Percentiles rank a stretch among this genome's conserved stretches.
phyloP scores from a whole-genome alignment of 1,140 invertebrate genomes.

The Rhyzopertha dominica region DNA sequence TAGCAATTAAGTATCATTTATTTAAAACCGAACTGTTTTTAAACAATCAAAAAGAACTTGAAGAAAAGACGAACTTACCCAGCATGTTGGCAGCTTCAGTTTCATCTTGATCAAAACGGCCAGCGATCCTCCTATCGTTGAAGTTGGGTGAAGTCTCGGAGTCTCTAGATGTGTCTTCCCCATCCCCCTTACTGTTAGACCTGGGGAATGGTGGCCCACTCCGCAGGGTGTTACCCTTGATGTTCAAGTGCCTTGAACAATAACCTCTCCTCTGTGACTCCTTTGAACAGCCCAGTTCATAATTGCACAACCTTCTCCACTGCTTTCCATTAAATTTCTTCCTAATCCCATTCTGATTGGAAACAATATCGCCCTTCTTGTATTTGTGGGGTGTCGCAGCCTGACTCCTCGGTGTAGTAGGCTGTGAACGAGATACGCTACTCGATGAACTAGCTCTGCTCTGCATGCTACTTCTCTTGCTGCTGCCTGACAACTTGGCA shows the following conservation, averaged over 20 bases:
- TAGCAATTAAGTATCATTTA: too few relatives aligned
- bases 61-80: conserved; percentile 54
- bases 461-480: conserved; percentile 84
- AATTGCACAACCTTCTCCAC: conserved; percentile 94
- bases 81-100: conserved; percentile 96
- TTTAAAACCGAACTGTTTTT: too few relatives aligned
- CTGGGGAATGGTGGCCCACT: conserved; percentile 42
- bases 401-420: conserved; percentile 78
- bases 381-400: conserved; percentile 92
- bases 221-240: conserved; percentile 66
- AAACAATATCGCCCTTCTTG: conserved; percentile 97
- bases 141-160: conserved; percentile 83
- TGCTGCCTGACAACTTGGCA: conserved; percentile 60
- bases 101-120: conserved; percentile 85
- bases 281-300: conserved; percentile 90
- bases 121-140: conserved; percentile 62
- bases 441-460: conserved; percentile 83
- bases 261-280: conserved; percentile 95
- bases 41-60: too few relatives aligned
- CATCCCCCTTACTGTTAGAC: conserved; percentile 60
- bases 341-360: conserved; percentile 90
- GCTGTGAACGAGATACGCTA: conserved; percentile 79
- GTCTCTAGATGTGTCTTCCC: conserved; percentile 84
- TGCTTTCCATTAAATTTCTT: conserved; percentile 99
- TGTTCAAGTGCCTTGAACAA: conserved; percentile 92